Evolutionary conservation across 2,888 invertebrate species (phyloP), one percentile per base, ranked within the genome.

Genomic region (Drosophila koepferae): DNA sequence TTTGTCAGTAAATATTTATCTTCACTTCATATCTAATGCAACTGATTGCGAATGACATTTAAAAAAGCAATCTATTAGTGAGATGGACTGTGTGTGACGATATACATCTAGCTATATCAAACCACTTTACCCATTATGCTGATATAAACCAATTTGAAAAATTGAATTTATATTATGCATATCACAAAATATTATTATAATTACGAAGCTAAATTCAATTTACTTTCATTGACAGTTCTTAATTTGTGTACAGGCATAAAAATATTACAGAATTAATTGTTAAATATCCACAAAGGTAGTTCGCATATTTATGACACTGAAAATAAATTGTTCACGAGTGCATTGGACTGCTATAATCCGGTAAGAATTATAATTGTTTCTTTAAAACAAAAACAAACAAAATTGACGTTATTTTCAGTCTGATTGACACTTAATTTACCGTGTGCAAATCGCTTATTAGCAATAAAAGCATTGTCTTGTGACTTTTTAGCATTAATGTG

Each of bases 351-450:
- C 46, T 36, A 43, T 31, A 59, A 58, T 7, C 44, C 9, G 60
- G 36, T 55, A 66, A 73, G 71, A 44, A 23, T 43, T 59, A 58
- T 43, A 48, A 74, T 70, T 56, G 55, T 64, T 58, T 44, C 54
- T 63, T 41, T 51, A 40, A 38, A 58, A 43, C 5, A 61, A 44
- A 59, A 40, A n/a, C n/a, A n/a, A 20, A 23, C 10, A 58, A 44
- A 58, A 7, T 49, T 48, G 23, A 28, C 54, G 36, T n/a, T 40
- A 8, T 51, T 64, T 71, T 59, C 71, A 61, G 34, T 23, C 56
- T 74, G 73, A 76, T 77, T 87, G 85, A 49, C 86, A 86, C 49
- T 86, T 72, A 68, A 83, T 79, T 79, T 67, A 14, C 14, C 55
- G 53, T 48, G 59, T 58, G n/a, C 34, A 23, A 69, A 51, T 44